Conservation (phyloP, 2,113 vertebrate genomes). For the Chionis minor region DNA sequence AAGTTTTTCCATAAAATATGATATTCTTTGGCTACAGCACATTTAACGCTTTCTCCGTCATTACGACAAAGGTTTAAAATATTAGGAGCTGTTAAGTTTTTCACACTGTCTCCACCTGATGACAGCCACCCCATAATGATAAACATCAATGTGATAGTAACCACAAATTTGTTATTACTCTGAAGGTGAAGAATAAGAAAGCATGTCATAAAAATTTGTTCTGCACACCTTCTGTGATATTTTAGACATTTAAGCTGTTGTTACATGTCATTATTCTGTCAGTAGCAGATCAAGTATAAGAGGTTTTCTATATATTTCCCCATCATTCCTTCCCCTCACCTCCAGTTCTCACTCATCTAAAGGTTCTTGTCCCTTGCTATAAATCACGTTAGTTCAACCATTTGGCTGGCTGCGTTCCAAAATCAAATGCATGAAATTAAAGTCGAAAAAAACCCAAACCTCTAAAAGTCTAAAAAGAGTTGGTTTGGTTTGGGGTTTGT, state of each 20-base stretch:
- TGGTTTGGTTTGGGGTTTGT: background rate
- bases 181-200: slow-evolving; percentile 50
- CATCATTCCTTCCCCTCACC: background rate
- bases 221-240: slow-evolving; percentile 7
- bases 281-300: slow-evolving; percentile 18
- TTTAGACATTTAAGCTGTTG: slow-evolving; percentile 44
- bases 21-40: background rate
- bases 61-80: background rate
- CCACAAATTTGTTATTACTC: slow-evolving; percentile 38
- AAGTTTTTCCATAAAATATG: background rate
- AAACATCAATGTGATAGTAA: slow-evolving; percentile 35
- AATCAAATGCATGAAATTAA: background rate
- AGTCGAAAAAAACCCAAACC: background rate
- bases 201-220: slow-evolving; percentile 32
- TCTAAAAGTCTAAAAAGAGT: background rate
- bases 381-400: background rate
- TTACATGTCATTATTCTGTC: slow-evolving; percentile 41
- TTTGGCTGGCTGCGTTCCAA: background rate
- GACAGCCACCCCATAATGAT: slow-evolving; percentile 13
- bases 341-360: slow-evolving; percentile 12
- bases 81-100: slow-evolving; percentile 32
- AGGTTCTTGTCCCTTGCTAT: background rate
- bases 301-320: slow-evolving; percentile 18
- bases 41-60: background rate
- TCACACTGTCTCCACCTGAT: background rate